Evolutionary conservation across 2,113 vertebrate species (phyloP).

Genomic region (Rhipidura dahli): DNA sequence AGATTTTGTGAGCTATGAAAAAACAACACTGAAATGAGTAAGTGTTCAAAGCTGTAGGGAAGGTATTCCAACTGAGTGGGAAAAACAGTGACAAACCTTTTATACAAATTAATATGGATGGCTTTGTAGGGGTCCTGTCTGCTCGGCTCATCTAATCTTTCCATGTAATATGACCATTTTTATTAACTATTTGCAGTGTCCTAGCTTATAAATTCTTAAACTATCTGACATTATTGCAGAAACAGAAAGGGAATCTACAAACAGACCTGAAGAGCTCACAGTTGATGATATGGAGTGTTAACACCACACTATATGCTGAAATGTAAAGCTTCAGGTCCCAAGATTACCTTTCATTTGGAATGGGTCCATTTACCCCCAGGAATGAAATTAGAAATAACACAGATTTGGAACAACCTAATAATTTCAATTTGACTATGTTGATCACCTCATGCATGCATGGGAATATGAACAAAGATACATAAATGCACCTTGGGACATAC

Average conservation of each 20-base stretch:
- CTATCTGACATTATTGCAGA: background rate
- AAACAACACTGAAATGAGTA: background rate
- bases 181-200: background rate
- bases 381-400: slow-evolving; percentile 3
- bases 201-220: background rate
- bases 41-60: background rate
- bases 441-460: slow-evolving; percentile 15
- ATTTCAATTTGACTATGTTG: slow-evolving; percentile 49
- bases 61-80: background rate
- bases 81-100: background rate
- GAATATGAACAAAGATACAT: slow-evolving; percentile 29
- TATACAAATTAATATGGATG: background rate
- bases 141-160: background rate
- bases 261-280: background rate
- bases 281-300: background rate
- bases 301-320: background rate
- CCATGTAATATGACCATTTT: background rate
- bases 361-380: background rate
- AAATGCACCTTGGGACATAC: slow-evolving; percentile 19
- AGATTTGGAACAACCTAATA: background rate
- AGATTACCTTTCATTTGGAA: slow-evolving; percentile 58
- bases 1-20: background rate
- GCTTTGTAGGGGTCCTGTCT: background rate
- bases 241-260: background rate
- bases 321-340: slow-evolving; percentile 21